These are phyloP conservation scores for Cygnus buccinator DNA, from an alignment of 2,113 vertebrate species.

Conservation along the genomic window DNA sequence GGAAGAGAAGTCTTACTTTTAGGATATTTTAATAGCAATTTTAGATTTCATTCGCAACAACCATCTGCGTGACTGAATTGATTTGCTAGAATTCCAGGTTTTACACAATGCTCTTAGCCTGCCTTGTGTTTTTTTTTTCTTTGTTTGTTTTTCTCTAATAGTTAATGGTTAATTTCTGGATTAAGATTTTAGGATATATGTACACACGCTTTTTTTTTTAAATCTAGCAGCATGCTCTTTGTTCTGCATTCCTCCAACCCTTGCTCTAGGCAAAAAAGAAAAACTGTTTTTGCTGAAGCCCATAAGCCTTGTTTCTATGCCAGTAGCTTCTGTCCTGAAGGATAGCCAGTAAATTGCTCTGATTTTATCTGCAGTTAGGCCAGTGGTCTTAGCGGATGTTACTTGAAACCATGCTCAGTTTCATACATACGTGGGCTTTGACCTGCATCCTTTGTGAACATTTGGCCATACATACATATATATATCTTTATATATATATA, in stretches of 20 bases:
- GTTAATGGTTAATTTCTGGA: neutral
- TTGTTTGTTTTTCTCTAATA: neutral
- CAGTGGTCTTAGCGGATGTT: neutral
- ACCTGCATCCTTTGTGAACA: neutral
- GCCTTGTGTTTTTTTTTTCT: neutral
- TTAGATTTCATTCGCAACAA: neutral
- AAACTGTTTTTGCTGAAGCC: neutral
- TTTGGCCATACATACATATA: too few relatives aligned
- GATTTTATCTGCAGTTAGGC: slow-evolving; percentile 24
- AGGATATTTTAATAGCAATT: neutral
- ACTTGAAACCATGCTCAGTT: neutral
- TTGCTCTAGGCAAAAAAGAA: slow-evolving; percentile 8
- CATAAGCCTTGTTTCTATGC: neutral
- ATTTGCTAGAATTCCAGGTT: neutral
- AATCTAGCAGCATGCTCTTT: neutral
- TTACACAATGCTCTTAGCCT: neutral
- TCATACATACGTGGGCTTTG: neutral
- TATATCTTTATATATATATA: too few relatives aligned
- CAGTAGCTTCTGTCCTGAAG: accelerated
- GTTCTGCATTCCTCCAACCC: neutral
- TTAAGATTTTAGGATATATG: neutral
- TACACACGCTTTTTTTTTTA: neutral
- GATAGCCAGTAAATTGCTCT: slow-evolving; percentile 34
- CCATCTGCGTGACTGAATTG: neutral
- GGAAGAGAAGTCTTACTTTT: neutral